Conservation (phyloP, 2,797 vertebrate species). For the Alauda arvensis region DNA sequence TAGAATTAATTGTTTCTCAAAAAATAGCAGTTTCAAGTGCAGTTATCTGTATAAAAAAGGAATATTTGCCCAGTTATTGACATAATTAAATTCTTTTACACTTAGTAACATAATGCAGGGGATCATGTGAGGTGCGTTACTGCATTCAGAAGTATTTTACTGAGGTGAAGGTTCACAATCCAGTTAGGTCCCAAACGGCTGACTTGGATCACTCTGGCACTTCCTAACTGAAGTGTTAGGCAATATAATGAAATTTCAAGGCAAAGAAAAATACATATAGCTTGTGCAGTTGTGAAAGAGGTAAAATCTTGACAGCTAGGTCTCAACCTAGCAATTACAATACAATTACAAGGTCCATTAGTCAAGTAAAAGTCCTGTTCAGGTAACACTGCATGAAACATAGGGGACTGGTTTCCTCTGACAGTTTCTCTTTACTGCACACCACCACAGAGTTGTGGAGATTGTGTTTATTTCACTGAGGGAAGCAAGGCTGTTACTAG, state of each 20-base stretch:
- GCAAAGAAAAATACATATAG: background rate
- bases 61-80: background rate
- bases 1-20: conserved; percentile 29
- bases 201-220: background rate
- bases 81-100: background rate
- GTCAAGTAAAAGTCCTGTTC: background rate
- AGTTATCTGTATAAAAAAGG: background rate
- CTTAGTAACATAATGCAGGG: background rate
- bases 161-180: background rate
- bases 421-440: background rate
- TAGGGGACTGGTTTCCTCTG: background rate
- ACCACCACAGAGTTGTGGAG: background rate
- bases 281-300: conserved; percentile 13
- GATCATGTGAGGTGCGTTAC: background rate
- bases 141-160: background rate
- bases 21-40: background rate
- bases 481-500: background rate
- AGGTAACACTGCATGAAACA: background rate
- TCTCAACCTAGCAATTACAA: background rate
- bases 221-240: conserved; percentile 4
- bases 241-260: conserved; percentile 30
- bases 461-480: background rate
- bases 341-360: background rate
- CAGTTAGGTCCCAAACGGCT: background rate
- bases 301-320: background rate